A percentile compares a stretch with the other conserved stretches of the same genome.
Evolutionary conservation across 2,113 vertebrate genomes (phyloP).

Genomic region (Orycteropus afer): DNA sequence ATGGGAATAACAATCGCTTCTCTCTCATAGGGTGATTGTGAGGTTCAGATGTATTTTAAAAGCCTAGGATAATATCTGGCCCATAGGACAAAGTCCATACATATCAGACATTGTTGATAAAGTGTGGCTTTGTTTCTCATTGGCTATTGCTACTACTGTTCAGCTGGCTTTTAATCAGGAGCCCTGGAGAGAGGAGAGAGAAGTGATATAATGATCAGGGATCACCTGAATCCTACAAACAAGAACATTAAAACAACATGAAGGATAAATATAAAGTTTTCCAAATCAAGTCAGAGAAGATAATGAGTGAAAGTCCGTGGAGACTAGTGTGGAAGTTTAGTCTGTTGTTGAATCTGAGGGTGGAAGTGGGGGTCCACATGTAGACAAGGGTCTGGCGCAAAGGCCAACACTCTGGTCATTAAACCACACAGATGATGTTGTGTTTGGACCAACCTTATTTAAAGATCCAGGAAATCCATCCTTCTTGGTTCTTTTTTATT

Average conservation of each 20-base stretch:
- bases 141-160: neutral
- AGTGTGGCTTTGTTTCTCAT: neutral
- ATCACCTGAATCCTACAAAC: neutral
- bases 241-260: neutral
- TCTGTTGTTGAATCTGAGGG: neutral
- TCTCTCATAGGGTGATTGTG: too few species aligned
- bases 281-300: neutral
- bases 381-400: neutral
- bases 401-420: neutral
- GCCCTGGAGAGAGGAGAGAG: neutral
- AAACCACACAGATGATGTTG: neutral
- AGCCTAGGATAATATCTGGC: neutral
- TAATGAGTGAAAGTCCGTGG: neutral
- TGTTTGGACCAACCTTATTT: neutral
- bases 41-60: neutral
- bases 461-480: neutral
- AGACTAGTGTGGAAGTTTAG: neutral
- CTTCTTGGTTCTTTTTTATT: too few species aligned
- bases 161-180: neutral
- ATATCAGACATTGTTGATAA: neutral
- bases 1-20: neutral
- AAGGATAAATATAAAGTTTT: neutral
- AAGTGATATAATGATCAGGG: neutral
- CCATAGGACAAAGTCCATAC: neutral
- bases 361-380: too few species aligned